phyloP scores from a whole-genome alignment of 2,797 vertebrate species.

The Choloepus didactylus region DNA sequence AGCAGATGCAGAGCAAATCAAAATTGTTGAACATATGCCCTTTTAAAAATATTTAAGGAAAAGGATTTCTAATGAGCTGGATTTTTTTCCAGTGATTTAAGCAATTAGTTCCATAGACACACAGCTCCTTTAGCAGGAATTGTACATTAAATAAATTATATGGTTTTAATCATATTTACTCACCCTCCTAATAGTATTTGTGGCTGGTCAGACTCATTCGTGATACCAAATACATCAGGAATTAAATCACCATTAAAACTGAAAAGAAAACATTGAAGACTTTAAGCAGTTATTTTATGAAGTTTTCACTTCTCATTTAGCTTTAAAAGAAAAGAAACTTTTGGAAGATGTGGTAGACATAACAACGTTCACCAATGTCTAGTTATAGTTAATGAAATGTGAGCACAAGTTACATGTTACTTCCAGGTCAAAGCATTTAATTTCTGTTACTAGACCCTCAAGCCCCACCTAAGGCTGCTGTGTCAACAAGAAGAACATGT shows the following conservation, averaged over 20 bases:
- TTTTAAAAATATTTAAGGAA: conserved; percentile 11
- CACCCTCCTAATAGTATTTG: conserved; percentile 92
- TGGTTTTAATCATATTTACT: conserved; percentile 69
- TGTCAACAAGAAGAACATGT: not conserved
- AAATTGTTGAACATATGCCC: not conserved
- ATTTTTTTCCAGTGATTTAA: not conserved
- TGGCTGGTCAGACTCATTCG: conserved; percentile 82
- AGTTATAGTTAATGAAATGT: not conserved
- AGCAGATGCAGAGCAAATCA: not conserved
- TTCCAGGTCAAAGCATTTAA: not conserved
- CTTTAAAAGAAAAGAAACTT: not conserved
- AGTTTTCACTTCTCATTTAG: not conserved
- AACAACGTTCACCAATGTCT: not conserved
- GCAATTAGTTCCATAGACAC: not conserved
- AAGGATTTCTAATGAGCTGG: not conserved
- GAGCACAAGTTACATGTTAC: not conserved
- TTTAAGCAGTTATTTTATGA: conserved; percentile 44
- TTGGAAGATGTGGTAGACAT: not conserved
- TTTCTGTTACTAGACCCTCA: not conserved
- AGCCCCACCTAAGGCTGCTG: not conserved
- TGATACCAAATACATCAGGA: conserved; percentile 95
- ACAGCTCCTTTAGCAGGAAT: not conserved
- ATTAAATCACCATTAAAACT: conserved; percentile 98
- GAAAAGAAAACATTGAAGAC: conserved; percentile 81
- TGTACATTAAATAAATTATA: conserved; percentile 3